Evolutionary conservation across 2,797 vertebrate genomes (phyloP).

Genomic region (Coregonus ussuriensis): DNA sequence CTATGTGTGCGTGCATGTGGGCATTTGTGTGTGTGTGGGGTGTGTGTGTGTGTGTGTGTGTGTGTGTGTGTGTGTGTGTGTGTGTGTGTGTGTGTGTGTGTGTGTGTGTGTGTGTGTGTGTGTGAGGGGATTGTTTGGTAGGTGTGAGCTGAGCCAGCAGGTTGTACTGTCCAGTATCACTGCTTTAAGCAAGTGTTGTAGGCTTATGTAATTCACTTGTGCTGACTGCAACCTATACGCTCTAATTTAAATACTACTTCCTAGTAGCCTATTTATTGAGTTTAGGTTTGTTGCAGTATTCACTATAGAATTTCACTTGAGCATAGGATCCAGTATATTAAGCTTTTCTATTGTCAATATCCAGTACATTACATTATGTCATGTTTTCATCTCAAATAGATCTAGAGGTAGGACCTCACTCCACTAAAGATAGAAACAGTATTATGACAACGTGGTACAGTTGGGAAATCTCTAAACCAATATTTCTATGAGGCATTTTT

Average conservation of each 20-base stretch:
- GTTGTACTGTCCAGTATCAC: too few species aligned
- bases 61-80: too few species aligned
- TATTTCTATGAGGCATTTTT: constrained; percentile 20
- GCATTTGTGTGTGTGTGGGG: too few species aligned
- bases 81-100: too few species aligned
- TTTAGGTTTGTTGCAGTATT: not conserved
- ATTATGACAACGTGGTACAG: constrained; percentile 30
- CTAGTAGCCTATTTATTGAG: not conserved
- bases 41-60: too few species aligned
- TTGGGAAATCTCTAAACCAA: constrained; percentile 50
- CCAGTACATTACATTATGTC: constrained; percentile 3
- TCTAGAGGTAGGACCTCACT: not conserved
- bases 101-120: too few species aligned
- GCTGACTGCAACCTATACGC: constrained; percentile 39
- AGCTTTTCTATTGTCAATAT: not conserved
- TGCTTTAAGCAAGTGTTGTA: constrained; percentile 18
- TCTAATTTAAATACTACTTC: constrained; percentile 24
- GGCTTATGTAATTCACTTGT: constrained; percentile 43
- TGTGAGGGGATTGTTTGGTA: too few species aligned
- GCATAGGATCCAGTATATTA: not conserved
- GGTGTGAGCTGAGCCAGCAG: too few species aligned
- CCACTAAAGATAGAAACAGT: constrained; percentile 32
- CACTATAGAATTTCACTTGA: not conserved
- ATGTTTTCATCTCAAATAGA: constrained; percentile 8
- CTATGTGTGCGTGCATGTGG: too few species aligned